Percentiles rank a stretch among this genome's conserved stretches.
Evolutionary conservation across 2,797 vertebrate species (phyloP).

Genomic region (Alca torda): DNA sequence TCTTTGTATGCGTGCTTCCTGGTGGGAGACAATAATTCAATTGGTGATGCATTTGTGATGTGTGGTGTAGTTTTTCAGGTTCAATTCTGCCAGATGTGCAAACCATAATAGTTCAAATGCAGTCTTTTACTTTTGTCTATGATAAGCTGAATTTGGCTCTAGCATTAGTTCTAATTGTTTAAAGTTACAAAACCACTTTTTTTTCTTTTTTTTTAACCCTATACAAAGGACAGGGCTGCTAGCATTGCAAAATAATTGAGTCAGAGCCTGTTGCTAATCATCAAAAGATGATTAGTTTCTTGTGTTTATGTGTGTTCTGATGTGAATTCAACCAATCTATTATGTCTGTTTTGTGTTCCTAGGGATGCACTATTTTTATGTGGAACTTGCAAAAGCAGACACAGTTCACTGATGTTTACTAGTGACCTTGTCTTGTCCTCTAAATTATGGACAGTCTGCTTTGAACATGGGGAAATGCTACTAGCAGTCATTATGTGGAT

Average conservation of each 20-base stretch:
- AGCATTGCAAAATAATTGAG: constrained; percentile 50
- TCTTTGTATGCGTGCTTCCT: neutral
- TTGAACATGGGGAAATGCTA: constrained; percentile 39
- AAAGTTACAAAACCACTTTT: constrained; percentile 21
- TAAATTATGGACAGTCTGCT: constrained; percentile 52
- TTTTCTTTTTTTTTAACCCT: constrained; percentile 36
- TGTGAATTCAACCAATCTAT: constrained; percentile 46
- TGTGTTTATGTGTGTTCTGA: constrained; percentile 42
- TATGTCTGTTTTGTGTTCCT: constrained; percentile 53
- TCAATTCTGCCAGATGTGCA: constrained; percentile 21
- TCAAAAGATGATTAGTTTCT: constrained; percentile 41
- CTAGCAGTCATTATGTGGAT: neutral
- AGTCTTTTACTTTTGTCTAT: neutral
- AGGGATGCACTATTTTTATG: constrained; percentile 62
- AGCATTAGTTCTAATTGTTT: constrained; percentile 8
- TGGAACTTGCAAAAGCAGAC: constrained; percentile 58
- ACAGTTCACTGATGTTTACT: constrained; percentile 62
- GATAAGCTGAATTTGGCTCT: constrained; percentile 8
- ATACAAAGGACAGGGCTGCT: constrained; percentile 5
- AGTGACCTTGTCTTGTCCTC: constrained; percentile 72
- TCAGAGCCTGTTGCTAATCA: constrained; percentile 37
- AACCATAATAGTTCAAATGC: neutral
- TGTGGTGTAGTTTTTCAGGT: neutral
- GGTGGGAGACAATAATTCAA: neutral
- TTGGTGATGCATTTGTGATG: neutral